Base-by-base conservation (phyloP, 2,888 invertebrate species). In the Troides aeacus region DNA sequence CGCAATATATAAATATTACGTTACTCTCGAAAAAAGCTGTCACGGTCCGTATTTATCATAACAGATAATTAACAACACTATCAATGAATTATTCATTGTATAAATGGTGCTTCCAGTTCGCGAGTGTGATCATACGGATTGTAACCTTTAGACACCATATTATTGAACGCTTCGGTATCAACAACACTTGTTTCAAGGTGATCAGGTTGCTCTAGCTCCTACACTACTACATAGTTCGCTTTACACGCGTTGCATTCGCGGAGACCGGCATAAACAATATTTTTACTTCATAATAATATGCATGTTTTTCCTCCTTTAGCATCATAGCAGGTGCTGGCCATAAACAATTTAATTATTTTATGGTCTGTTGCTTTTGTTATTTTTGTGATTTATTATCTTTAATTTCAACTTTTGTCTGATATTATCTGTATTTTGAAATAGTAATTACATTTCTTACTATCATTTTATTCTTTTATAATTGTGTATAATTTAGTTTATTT, bases 161-260 rank as follows among this genome's bases (percentile, higher is more conserved):
- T 60, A 64, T 64, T 15, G 53, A 64, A 46, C 21, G 46, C 53
- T 60, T 18, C 18, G 56, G 57, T 63, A 68, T 36, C 63, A 56
- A 68, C 50, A 70, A 70, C 62, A 58, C 46, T 62, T 39, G 59
- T 0, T 59, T 24, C 69, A 70, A 70, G 69, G 69, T 70, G 66
- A 70, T 70, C 69, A 7, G 24, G 66, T 61, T 62, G 23, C 24
- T 64, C 62, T 66, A 70, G 62, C 66, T 60, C 39, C 50, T 8
- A 18, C 30, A 21, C 21, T 21, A 21, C 21, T 21, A 21, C 21
- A 21, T 39, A 10, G 39, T 39, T 39, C 39, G 39, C 39, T 39
- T 39, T 58, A 56, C 58, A 65, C 66, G 66, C 58, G 56, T 5
- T 64, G 64, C 64, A 64, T 65, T 59, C 46, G 36, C 36, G 36